Conservation (phyloP, 1,140 invertebrate species). For the Cyclargus thomasi region DNA sequence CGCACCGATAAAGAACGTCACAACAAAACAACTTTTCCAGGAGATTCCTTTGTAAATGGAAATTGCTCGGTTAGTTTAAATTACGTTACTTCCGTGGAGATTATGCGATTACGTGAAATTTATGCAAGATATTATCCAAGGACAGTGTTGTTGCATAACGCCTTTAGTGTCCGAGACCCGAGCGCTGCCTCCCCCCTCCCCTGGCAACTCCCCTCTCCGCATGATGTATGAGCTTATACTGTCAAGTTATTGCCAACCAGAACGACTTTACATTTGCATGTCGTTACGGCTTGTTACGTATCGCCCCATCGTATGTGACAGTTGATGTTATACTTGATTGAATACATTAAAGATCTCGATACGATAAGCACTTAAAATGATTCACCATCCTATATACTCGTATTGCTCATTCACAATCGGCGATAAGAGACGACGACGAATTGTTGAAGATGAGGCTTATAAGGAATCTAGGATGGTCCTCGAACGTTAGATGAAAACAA, state of each 20-base stretch:
- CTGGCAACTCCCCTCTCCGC: constrained; percentile 40
- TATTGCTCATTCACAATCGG: no score
- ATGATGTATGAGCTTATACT: constrained; percentile 60
- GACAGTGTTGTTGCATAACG: constrained; percentile 64
- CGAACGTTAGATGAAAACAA: no score
- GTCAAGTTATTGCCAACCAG: constrained; percentile 58
- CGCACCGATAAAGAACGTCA: constrained; percentile 3
- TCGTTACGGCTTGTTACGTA: constrained; percentile 28
- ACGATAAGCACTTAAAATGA: no score
- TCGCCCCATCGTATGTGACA: constrained; percentile 26
- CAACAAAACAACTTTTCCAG: constrained; percentile 29
- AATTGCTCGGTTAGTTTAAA: constrained; percentile 46
- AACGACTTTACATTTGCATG: constrained; percentile 44
- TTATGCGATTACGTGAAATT: constrained; percentile 60
- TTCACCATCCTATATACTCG: no score
- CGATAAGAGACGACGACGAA: no score
- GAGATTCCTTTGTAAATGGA: constrained; percentile 30
- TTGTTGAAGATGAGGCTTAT: no score
- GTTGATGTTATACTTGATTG: constrained; percentile 15
- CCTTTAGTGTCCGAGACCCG: constrained; percentile 58
- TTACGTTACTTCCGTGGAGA: constrained; percentile 38
- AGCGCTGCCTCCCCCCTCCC: constrained; percentile 37
- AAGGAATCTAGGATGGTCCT: no score
- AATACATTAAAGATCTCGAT: not conserved
- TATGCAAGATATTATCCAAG: constrained; percentile 70